Percentiles rank a stretch among this genome's conserved stretches.
These are phyloP conservation scores for Adela reaumurella DNA, from an alignment of 2,888 invertebrate species.

Conservation along the genomic window DNA sequence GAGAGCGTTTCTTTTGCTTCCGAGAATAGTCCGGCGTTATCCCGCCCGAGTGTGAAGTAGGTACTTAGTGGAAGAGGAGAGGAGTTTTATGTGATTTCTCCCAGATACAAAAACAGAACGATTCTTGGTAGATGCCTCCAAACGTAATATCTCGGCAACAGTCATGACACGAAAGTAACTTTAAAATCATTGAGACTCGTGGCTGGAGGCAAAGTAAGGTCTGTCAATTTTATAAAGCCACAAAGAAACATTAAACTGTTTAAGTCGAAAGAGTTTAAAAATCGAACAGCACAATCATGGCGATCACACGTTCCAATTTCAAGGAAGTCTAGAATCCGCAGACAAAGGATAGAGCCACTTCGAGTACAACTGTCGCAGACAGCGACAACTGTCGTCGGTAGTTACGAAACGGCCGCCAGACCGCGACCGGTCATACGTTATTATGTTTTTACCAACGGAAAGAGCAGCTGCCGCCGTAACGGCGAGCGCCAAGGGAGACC, in stretches of 20 bases:
- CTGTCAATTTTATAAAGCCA: too few species aligned
- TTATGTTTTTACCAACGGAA: slow-evolving; percentile 14
- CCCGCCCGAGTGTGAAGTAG: not conserved
- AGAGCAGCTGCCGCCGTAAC: slow-evolving; percentile 17
- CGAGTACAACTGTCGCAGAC: too few species aligned
- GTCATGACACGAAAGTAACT: too few species aligned
- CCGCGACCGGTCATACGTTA: not conserved
- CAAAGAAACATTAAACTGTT: too few species aligned
- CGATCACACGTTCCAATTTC: not conserved
- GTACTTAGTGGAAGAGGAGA: not conserved
- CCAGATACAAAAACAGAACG: too few species aligned
- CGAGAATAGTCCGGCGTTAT: not conserved
- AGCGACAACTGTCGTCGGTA: not conserved
- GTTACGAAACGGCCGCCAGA: not conserved
- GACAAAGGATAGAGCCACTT: not conserved
- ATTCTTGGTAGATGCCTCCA: too few species aligned
- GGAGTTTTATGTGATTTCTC: too few species aligned
- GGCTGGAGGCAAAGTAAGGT: too few species aligned
- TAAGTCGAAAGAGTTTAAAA: too few species aligned
- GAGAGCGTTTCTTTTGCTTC: not conserved
- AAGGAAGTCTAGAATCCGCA: not conserved
- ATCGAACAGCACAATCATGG: not conserved
- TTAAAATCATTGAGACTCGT: too few species aligned
- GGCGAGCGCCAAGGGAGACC: slow-evolving; percentile 2
- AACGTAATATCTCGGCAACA: too few species aligned